Percentiles rank a stretch among this genome's conserved stretches.
Evolutionary conservation across 2,113 vertebrate genomes (phyloP).

Genomic region (Brachyhypopomus gauderio): DNA sequence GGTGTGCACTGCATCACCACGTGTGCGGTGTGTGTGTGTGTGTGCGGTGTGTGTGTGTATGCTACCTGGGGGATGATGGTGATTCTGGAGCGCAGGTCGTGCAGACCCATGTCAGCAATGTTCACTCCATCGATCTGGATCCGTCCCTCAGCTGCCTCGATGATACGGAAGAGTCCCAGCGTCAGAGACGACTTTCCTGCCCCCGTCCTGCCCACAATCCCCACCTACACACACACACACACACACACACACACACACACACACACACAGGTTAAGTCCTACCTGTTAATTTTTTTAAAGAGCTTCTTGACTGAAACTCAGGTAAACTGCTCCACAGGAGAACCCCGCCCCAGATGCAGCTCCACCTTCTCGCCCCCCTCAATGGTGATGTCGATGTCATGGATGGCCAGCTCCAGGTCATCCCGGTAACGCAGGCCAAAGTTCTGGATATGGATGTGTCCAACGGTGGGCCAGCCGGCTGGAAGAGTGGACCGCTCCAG

Average conservation of each 20-base stretch:
- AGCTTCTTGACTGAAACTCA: too few species aligned
- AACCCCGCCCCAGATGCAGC: neutral
- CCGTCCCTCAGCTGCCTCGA: constrained; percentile 85
- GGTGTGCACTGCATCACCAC: too few species aligned
- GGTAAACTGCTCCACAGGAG: too few species aligned
- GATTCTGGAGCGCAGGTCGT: constrained; percentile 84
- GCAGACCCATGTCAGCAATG: constrained; percentile 84
- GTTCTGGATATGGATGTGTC: constrained; percentile 81
- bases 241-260: too few species aligned
- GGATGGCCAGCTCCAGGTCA: constrained; percentile 87
- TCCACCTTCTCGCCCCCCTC: constrained; percentile 88
- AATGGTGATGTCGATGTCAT: constrained; percentile 81
- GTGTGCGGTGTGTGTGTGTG: too few species aligned
- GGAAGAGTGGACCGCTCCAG: constrained; percentile 67
- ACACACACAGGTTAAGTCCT: too few species aligned
- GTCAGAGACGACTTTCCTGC: constrained; percentile 91
- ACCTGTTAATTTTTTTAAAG: too few species aligned
- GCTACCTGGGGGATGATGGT: constrained; percentile 88
- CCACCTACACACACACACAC: constrained; percentile 74
- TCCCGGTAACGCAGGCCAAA: constrained; percentile 86
- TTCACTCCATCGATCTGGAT: constrained; percentile 86
- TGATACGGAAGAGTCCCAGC: constrained; percentile 81
- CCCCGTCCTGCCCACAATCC: constrained; percentile 91
- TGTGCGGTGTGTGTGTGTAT: too few species aligned
- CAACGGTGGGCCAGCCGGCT: constrained; percentile 81